Evolutionary conservation across 2,888 invertebrate species (phyloP).

Genomic region (Tethea ocularis): DNA sequence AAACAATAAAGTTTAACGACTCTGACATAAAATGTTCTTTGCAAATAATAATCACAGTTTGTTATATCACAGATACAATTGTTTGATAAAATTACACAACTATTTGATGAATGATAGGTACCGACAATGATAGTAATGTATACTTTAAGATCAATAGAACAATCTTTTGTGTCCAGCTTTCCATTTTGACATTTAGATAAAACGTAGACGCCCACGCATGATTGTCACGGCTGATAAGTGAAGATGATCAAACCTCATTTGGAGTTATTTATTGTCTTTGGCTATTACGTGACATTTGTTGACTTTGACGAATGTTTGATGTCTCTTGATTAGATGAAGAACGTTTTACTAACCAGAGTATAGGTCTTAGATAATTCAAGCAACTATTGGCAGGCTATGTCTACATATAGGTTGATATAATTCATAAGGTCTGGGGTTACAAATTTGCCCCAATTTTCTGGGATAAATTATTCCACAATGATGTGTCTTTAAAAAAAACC

Average conservation of each 20-base stretch:
- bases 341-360: too few relatives aligned
- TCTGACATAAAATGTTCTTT: not conserved
- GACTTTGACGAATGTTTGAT: constrained; percentile 1
- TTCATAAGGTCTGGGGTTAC: too few relatives aligned
- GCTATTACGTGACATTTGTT: constrained; percentile 6
- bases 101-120: constrained; percentile 23
- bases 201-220: constrained; percentile 30
- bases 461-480: too few relatives aligned
- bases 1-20: not conserved
- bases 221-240: constrained; percentile 17
- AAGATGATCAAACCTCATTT: constrained; percentile 8
- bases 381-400: too few relatives aligned
- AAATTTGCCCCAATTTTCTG: too few relatives aligned
- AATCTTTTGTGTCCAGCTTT: constrained; percentile 35
- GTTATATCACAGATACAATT: constrained; percentile 3
- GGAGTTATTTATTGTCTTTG: not conserved
- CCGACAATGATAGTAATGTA: constrained; percentile 19
- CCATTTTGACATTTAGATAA: constrained; percentile 50
- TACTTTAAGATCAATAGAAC: constrained; percentile 18
- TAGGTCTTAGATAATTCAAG: too few relatives aligned
- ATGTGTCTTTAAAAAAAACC: too few relatives aligned
- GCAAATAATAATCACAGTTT: not conserved
- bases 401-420: too few relatives aligned
- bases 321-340: too few relatives aligned
- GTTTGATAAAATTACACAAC: constrained; percentile 6